Conservation (phyloP, 2,888 invertebrate species). For the Agrochola macilenta region DNA sequence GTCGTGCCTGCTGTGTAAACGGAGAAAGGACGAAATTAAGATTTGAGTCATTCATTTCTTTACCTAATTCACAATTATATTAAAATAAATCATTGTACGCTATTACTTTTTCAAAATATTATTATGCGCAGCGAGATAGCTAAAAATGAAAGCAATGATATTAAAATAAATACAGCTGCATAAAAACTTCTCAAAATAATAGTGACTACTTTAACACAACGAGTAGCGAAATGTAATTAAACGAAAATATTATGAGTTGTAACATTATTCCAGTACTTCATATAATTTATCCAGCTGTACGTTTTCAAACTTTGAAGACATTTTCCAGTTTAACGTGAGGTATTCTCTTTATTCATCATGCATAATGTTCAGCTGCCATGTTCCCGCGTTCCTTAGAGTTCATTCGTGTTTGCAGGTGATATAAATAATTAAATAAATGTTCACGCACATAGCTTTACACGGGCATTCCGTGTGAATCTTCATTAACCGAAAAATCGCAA, state of each 20-base stretch:
- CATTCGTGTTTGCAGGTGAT: slow-evolving; percentile 55
- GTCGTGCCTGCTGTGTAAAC: background rate
- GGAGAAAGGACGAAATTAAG: background rate
- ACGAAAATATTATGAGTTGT: slow-evolving; percentile 64
- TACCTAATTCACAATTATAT: background rate
- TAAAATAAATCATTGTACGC: background rate
- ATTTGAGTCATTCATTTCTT: background rate
- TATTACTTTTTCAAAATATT: background rate
- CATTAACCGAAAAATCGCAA: slow-evolving; percentile 5
- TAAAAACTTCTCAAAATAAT: slow-evolving; percentile 59
- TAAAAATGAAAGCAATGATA: slow-evolving; percentile 16
- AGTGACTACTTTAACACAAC: slow-evolving; percentile 45
- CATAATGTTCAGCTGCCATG: slow-evolving; percentile 56
- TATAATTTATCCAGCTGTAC: slow-evolving; percentile 42
- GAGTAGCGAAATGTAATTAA: slow-evolving; percentile 62
- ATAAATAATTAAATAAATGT: slow-evolving; percentile 61
- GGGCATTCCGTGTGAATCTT: slow-evolving; percentile 17
- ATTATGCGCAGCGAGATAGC: background rate
- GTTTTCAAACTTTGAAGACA: slow-evolving; percentile 56
- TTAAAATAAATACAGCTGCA: slow-evolving; percentile 49
- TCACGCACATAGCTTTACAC: slow-evolving; percentile 37
- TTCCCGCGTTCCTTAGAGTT: slow-evolving; percentile 62
- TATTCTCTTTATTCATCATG: slow-evolving; percentile 62
- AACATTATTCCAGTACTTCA: slow-evolving; percentile 48
- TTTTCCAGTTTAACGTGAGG: slow-evolving; percentile 56